Conservation (phyloP, 1,140 invertebrate species). For the Anastrepha obliqua region DNA sequence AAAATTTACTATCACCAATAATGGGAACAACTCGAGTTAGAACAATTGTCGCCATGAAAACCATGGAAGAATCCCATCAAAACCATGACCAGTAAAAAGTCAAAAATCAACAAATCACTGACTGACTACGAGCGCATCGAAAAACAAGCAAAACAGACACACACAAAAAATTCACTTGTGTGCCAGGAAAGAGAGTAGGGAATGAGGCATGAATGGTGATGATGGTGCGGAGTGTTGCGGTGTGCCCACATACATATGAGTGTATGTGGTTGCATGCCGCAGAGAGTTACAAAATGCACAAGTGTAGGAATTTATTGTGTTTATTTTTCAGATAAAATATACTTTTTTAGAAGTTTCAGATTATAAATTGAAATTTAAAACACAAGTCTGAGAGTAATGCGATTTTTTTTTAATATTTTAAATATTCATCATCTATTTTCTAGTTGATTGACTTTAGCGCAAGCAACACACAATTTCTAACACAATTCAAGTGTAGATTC, state of each 20-base stretch:
- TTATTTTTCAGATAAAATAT: background rate
- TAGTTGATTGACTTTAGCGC: too few species aligned
- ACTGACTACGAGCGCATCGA: background rate
- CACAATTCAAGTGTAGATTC: too few species aligned
- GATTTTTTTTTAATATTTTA: too few species aligned
- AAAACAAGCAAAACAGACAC: background rate
- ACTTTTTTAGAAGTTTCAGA: background rate
- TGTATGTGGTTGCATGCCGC: conserved; percentile 25
- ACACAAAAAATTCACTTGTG: background rate
- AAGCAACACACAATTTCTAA: too few species aligned
- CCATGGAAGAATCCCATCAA: conserved; percentile 11
- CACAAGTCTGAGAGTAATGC: too few species aligned
- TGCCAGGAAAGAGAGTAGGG: background rate
- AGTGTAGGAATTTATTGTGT: background rate
- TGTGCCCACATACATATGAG: too few species aligned
- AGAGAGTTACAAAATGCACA: background rate
- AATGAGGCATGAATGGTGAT: background rate
- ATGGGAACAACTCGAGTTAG: background rate
- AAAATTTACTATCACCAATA: conserved; percentile 34
- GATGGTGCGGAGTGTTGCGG: too few species aligned
- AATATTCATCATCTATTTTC: too few species aligned
- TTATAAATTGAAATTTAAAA: too few species aligned
- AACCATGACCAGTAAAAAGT: background rate
- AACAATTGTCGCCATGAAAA: conserved; percentile 29
- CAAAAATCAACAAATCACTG: conserved; percentile 31